These are phyloP conservation scores for Drosophila dives DNA, from an alignment of 2,888 invertebrate genomes.

Conservation along the genomic window DNA sequence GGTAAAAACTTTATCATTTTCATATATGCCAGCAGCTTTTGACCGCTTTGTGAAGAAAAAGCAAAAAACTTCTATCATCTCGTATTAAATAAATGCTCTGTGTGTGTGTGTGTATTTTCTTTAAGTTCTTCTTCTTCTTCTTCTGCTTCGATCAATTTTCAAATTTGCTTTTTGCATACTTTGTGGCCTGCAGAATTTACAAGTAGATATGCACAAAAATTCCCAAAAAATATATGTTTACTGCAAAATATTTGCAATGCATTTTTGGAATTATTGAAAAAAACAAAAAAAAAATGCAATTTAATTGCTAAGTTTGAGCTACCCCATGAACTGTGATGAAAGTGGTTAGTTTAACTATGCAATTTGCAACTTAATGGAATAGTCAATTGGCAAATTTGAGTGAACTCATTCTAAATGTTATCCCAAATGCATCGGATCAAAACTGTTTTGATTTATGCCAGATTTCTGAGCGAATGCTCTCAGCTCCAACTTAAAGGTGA, in stretches of 20 bases:
- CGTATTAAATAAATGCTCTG: conserved; percentile 53
- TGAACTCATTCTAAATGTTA: conserved; percentile 24
- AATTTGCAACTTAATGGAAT: conserved; percentile 54
- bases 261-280: conserved; percentile 70
- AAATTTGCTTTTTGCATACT: conserved; percentile 52
- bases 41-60: conserved; percentile 31
- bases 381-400: conserved; percentile 34
- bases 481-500: conserved; percentile 24
- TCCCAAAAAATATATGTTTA: conserved; percentile 46
- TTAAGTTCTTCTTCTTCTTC: conserved; percentile 13
- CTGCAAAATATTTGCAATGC: conserved; percentile 43
- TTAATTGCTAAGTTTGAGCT: conserved; percentile 60
- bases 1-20: conserved; percentile 72
- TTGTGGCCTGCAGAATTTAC: conserved; percentile 52
- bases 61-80: conserved; percentile 47
- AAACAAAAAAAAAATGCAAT: conserved; percentile 52
- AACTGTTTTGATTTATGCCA: conserved; percentile 53
- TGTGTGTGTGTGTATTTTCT: not conserved
- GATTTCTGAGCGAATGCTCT: conserved; percentile 17
- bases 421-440: conserved; percentile 31
- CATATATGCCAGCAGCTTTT: conserved; percentile 61
- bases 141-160: conserved; percentile 59
- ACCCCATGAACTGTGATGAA: not conserved
- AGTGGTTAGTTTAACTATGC: conserved; percentile 43
- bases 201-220: conserved; percentile 45